Evolutionary conservation across 2,888 invertebrate genomes (phyloP).

Genomic region (Nasonovia ribisnigri): DNA sequence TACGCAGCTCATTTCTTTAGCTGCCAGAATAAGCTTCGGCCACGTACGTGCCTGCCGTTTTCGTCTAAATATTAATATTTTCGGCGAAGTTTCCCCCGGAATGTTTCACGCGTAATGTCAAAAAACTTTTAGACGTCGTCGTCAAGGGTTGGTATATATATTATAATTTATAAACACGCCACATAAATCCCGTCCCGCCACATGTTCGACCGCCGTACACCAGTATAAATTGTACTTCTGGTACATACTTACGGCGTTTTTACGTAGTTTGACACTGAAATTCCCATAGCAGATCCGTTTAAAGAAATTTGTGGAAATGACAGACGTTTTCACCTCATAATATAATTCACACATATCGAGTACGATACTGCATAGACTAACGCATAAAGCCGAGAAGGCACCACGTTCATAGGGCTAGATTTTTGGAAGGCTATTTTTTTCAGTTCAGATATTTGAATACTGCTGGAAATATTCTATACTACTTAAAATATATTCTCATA

Average conservation of each 20-base stretch:
- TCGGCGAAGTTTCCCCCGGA: not conserved
- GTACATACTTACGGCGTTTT: not conserved
- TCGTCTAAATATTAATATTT: not conserved
- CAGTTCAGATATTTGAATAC: too few species aligned
- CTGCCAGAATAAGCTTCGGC: not conserved
- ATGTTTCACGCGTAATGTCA: not conserved
- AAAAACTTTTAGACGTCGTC: not conserved
- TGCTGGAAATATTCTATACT: too few species aligned
- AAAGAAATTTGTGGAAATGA: not conserved
- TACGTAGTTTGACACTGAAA: not conserved
- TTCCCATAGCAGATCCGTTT: not conserved
- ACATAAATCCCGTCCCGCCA: not conserved
- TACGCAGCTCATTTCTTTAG: not conserved
- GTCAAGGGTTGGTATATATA: not conserved
- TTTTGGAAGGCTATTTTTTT: not conserved
- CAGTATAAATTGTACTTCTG: not conserved
- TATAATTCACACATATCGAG: not conserved
- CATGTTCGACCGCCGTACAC: not conserved
- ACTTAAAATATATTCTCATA: not conserved
- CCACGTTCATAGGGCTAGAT: not conserved
- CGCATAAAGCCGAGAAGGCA: not conserved
- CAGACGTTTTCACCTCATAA: not conserved
- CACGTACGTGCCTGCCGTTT: not conserved
- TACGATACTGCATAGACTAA: not conserved
- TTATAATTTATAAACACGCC: not conserved